These are phyloP conservation scores for Mimumesa dahlbomi DNA, from an alignment of 2,888 invertebrate genomes.

Conservation along the genomic window DNA sequence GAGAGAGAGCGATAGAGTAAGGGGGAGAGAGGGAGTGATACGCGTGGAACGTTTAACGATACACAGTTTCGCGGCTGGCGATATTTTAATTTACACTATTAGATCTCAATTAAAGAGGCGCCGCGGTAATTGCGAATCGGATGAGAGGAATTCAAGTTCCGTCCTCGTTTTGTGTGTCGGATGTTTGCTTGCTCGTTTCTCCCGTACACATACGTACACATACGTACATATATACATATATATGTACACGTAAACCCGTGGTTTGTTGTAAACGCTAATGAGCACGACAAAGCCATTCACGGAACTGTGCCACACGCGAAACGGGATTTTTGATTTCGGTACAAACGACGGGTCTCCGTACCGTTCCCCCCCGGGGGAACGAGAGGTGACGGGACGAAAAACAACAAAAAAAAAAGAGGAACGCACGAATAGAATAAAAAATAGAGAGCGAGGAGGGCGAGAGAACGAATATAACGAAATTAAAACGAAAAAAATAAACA, in stretches of 20 bases:
- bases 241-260: constrained; percentile 21
- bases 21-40: background rate
- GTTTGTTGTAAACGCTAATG: constrained; percentile 29
- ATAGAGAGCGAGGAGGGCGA: no score
- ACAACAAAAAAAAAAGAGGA: constrained; percentile 10
- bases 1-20: constrained; percentile 11
- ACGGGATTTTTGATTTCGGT: constrained; percentile 25
- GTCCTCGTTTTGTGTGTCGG: background rate
- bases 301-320: constrained; percentile 10
- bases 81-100: constrained; percentile 43
- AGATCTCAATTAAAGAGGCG: constrained; percentile 34
- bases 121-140: constrained; percentile 32
- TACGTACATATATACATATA: no score
- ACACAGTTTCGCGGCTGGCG: constrained; percentile 4
- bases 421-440: no score
- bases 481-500: no score
- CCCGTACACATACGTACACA: background rate
- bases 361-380: no score
- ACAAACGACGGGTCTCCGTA: no score
- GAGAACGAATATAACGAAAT: no score
- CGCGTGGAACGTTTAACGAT: no score
- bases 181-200: background rate
- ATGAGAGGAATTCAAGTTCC: constrained; percentile 15
- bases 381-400: background rate
- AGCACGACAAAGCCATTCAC: background rate